Conservation (phyloP, 2,113 vertebrate genomes). For the Albula glossodonta region DNA sequence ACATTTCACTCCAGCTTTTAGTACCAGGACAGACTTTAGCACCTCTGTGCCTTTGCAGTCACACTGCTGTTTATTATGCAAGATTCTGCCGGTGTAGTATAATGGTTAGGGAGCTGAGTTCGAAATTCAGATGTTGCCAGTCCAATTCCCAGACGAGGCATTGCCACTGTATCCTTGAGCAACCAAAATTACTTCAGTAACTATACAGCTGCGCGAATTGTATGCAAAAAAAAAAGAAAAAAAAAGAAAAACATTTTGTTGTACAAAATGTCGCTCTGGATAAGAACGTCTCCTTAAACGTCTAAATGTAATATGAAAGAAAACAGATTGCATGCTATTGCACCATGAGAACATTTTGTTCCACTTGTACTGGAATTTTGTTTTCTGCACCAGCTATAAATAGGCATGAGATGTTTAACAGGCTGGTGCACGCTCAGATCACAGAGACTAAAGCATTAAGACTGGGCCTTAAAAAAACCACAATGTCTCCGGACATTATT, state of each 20-base stretch:
- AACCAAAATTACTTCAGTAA: too few relatives aligned
- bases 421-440: not conserved
- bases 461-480: not conserved
- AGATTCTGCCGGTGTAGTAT: too few relatives aligned
- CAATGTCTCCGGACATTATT: not conserved
- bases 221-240: too few relatives aligned
- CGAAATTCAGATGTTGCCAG: too few relatives aligned
- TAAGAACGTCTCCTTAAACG: too few relatives aligned
- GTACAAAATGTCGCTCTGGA: too few relatives aligned
- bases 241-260: too few relatives aligned
- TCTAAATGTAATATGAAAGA: not conserved
- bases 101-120: too few relatives aligned
- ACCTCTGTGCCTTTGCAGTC: not conserved
- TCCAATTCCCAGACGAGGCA: too few relatives aligned
- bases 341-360: conserved; percentile 1
- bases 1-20: not conserved
- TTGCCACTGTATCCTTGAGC: too few relatives aligned
- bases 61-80: not conserved
- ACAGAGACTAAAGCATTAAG: not conserved
- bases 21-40: not conserved
- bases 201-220: too few relatives aligned
- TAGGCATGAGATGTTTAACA: not conserved
- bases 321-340: conserved; percentile 3
- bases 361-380: not conserved
- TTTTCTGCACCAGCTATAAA: not conserved